These are phyloP conservation scores for Trichosurus vulpecula DNA, from an alignment of 2,797 vertebrate species.

Conservation along the genomic window DNA sequence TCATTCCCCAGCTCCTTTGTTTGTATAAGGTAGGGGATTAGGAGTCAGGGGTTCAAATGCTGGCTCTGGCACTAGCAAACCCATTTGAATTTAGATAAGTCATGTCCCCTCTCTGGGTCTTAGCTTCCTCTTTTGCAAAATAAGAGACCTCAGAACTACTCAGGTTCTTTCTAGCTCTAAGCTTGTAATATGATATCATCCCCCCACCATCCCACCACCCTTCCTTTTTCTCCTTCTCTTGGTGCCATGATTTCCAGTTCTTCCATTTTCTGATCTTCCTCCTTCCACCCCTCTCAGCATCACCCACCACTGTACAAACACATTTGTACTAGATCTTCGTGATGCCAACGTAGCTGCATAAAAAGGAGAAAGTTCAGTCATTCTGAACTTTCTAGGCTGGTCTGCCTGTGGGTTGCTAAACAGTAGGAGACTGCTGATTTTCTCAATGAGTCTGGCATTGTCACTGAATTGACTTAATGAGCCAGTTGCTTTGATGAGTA, in stretches of 20 bases:
- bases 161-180: neutral
- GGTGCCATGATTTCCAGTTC: neutral
- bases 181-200: neutral
- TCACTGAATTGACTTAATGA: neutral
- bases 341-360: neutral
- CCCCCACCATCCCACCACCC: neutral
- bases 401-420: neutral
- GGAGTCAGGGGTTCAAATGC: neutral
- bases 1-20: neutral
- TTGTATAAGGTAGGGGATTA: neutral
- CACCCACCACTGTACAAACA: neutral
- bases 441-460: neutral
- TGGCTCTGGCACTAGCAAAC: neutral
- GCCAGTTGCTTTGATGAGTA: conserved; percentile 19
- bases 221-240: neutral
- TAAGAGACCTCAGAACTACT: neutral
- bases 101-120: neutral
- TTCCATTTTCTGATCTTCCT: neutral
- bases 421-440: neutral
- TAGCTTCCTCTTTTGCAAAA: neutral
- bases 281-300: neutral
- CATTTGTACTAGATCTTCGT: neutral
- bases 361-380: conserved; percentile 3
- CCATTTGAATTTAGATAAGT: neutral
- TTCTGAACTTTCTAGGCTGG: neutral